Conservation (phyloP, 1,140 invertebrate species). For the Drosophila sp. region DNA sequence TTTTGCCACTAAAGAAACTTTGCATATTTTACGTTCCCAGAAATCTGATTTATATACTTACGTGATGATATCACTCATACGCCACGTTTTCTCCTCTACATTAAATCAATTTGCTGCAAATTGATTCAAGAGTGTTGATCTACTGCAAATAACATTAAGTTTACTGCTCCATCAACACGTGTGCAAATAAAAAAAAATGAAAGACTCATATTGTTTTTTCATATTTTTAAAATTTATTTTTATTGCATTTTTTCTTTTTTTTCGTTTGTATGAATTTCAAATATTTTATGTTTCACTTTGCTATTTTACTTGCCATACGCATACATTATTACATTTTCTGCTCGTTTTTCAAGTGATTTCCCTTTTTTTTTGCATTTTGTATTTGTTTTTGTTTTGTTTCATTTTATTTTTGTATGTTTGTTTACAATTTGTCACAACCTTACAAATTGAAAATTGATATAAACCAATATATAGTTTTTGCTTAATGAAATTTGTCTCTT, state of each 20-base stretch:
- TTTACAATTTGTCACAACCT: conserved; percentile 85
- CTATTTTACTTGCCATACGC: conserved; percentile 72
- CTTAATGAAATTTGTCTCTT: conserved; percentile 62
- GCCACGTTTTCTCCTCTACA: background rate
- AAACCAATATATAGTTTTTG: conserved; percentile 73
- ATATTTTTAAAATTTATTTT: conserved; percentile 82
- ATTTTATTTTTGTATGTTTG: conserved; percentile 67
- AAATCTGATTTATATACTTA: conserved; percentile 10
- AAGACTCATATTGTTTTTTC: conserved; percentile 55
- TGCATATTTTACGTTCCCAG: conserved; percentile 28
- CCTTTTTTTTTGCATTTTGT: conserved; percentile 47
- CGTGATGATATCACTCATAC: conserved; percentile 34
- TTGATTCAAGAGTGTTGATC: background rate
- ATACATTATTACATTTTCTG: conserved; percentile 77
- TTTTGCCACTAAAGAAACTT: conserved; percentile 18
- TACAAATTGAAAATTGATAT: conserved; percentile 84
- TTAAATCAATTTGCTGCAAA: background rate
- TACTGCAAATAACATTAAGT: background rate
- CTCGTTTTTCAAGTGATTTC: conserved; percentile 65
- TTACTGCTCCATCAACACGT: conserved; percentile 6
- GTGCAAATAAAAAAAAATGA: conserved; percentile 40
- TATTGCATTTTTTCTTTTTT: conserved; percentile 67
- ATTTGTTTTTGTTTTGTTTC: conserved; percentile 56
- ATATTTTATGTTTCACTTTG: conserved; percentile 60
- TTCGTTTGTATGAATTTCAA: conserved; percentile 69